Conservation (phyloP, 2,797 vertebrate genomes). For the Lophius americanus region DNA sequence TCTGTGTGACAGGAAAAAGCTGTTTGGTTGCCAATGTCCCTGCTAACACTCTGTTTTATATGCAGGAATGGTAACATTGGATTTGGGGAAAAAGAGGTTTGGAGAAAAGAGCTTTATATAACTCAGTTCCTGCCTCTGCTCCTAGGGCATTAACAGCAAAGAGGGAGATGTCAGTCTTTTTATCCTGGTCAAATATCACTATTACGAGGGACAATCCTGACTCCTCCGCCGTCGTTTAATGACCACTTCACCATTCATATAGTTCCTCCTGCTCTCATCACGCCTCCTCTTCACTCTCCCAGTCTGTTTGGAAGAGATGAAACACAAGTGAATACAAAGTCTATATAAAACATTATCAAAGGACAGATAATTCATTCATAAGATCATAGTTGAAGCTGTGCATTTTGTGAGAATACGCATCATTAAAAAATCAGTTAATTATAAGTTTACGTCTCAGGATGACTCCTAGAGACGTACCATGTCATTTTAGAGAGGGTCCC, state of each 20-base stretch:
- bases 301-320: slow-evolving; percentile 57
- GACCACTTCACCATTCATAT: slow-evolving; percentile 70
- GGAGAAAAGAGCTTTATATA: slow-evolving; percentile 53
- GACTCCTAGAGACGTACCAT: too few relatives aligned
- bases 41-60: slow-evolving; percentile 52
- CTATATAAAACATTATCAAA: background rate
- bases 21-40: slow-evolving; percentile 58
- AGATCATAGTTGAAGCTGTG: background rate
- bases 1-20: slow-evolving; percentile 50
- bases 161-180: slow-evolving; percentile 50
- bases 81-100: slow-evolving; percentile 59
- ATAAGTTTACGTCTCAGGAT: too few relatives aligned
- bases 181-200: slow-evolving; percentile 36
- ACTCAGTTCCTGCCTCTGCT: slow-evolving; percentile 53
- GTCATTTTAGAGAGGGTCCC: too few relatives aligned
- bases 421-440: background rate
- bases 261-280: slow-evolving; percentile 59
- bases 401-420: background rate
- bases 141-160: slow-evolving; percentile 47
- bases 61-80: slow-evolving; percentile 67
- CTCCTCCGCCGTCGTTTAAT: slow-evolving; percentile 75
- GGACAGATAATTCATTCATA: background rate
- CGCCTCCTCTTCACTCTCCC: slow-evolving; percentile 70
- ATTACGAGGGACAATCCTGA: slow-evolving; percentile 69
- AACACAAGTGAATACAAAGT: slow-evolving; percentile 10